Conservation (phyloP, 2,888 invertebrate species). For the Adelognathus sp. region DNA sequence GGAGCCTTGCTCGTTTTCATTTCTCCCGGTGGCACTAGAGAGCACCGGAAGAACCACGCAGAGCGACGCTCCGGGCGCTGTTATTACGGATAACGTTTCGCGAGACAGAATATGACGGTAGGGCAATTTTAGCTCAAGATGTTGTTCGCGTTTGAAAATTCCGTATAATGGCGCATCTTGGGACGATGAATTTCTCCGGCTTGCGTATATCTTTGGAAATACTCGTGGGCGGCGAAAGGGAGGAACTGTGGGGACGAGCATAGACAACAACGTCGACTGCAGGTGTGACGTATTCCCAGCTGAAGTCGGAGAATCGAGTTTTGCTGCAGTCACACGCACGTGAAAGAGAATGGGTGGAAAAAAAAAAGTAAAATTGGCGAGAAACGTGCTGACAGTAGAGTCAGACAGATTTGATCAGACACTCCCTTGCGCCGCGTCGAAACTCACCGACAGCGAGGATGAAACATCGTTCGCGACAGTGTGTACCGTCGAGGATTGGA, state of each 20-base stretch:
- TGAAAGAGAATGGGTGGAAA: background rate
- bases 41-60: background rate
- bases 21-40: slow-evolving; percentile 14
- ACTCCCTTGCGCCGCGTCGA: background rate
- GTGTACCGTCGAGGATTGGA: background rate
- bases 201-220: too few relatives aligned
- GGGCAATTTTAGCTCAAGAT: slow-evolving; percentile 39
- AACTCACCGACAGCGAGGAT: background rate
- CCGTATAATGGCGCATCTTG: slow-evolving; percentile 2
- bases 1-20: slow-evolving; percentile 22
- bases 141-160: slow-evolving; percentile 34
- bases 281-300: background rate
- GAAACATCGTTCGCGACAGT: background rate
- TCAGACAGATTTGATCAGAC: slow-evolving; percentile 38
- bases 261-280: too few relatives aligned
- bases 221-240: background rate
- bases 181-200: background rate
- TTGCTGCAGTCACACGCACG: background rate
- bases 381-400: slow-evolving; percentile 26
- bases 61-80: slow-evolving; percentile 3
- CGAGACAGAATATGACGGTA: slow-evolving; percentile 22
- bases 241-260: background rate
- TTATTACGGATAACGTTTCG: slow-evolving; percentile 49
- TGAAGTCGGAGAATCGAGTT: background rate
- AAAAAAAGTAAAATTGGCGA: background rate